Percentiles rank a stretch among this genome's conserved stretches.
Conservation (phyloP, 2,888 invertebrate genomes). For the Athalia circularis region DNA sequence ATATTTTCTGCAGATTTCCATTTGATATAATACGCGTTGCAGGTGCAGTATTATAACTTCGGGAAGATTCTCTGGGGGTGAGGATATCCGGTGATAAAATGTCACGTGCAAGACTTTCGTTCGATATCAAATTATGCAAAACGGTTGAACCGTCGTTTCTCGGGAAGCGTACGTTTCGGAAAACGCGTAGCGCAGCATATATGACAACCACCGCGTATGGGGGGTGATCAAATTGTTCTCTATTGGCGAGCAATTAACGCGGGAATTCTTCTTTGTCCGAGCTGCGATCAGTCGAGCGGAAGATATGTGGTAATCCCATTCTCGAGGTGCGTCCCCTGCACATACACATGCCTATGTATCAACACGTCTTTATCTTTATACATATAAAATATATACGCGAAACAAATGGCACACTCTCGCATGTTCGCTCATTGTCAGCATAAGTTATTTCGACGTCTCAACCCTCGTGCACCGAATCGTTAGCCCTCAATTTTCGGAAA, state of each 20-base stretch:
- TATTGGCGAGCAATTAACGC: slow-evolving; percentile 28
- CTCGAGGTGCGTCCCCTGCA: not conserved
- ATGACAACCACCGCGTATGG: not conserved
- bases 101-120: too few species aligned
- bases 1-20: too few species aligned
- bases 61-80: too few species aligned
- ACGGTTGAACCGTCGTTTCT: too few species aligned
- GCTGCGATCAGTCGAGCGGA: slow-evolving; percentile 24
- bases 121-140: too few species aligned
- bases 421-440: slow-evolving; percentile 22
- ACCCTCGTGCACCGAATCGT: not conserved
- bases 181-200: not conserved
- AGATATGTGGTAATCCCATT: slow-evolving; percentile 29
- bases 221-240: not conserved
- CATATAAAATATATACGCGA: not conserved
- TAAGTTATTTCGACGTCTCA: not conserved
- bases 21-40: too few species aligned
- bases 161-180: not conserved
- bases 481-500: not conserved
- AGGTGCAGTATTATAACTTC: too few species aligned
- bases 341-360: not conserved
- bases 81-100: too few species aligned
- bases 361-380: too few species aligned
- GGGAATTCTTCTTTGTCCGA: slow-evolving; percentile 36
- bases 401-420: not conserved